Evolutionary conservation across 1,140 invertebrate genomes (phyloP), one percentile per base, ranked within the genome.

Genomic region (Halictus rubicundus): DNA sequence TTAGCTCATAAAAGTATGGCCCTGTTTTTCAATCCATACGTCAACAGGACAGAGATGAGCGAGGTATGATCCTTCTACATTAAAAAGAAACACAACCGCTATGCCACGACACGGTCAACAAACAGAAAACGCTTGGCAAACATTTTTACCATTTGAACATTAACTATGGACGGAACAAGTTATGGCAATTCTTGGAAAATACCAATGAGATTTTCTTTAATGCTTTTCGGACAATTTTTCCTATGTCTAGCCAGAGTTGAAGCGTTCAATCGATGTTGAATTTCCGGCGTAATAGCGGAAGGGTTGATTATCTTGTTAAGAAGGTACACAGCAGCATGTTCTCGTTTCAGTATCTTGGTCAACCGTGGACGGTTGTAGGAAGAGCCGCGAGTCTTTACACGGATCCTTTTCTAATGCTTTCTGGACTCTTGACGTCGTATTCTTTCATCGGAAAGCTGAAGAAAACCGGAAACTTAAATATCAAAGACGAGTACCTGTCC

Each of bases 381-480:
- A 93, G 96, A 63, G 96, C 96, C 2, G 96, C 96, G 0, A 96
- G 96, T 85, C 91, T 97, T 4, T 96, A 97, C 83, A 97, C 96
- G 2, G 96, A 97, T 91, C 95, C 95, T 27, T 97, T 97, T 84
- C 94, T 97, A 16, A 96, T 96, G 94, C 92, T 97, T 54, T 96
- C 96, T 66, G 96, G 96, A 12, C 94, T 96, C 52, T 88, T 96
- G 52, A 96, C 96, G 10, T 93, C 95, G 0, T 95, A 96, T 87
- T 95, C 95, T 10, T 94, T 96, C 5, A 84, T 96, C 14, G 94
- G 95, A 79, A 94, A 94, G 84, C 87, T 96, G 9, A 92, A 94
- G 8, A 94, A 81, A 69, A 94, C 90, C 85, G 94, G 94, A 2
- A 94, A 93, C 73, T 93, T 96, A 57, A 93, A 95, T 73, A 90